These are phyloP conservation scores for Macquaria australasica DNA, from an alignment of 2,113 vertebrate species.

Conservation along the genomic window DNA sequence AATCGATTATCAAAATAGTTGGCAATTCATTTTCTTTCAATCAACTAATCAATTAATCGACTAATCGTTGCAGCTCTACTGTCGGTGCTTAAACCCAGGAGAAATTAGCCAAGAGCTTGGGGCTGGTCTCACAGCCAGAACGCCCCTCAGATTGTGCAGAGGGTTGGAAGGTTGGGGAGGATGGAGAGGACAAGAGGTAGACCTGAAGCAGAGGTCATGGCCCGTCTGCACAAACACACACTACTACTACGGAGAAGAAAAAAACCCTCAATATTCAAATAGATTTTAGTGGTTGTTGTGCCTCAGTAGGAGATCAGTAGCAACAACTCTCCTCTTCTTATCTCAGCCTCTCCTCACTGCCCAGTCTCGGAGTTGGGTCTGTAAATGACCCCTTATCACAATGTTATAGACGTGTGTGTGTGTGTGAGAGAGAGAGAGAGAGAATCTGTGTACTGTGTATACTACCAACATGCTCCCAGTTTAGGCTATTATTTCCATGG, in stretches of 20 bases:
- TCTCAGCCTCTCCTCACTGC: conserved; percentile 23
- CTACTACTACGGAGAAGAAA: neutral
- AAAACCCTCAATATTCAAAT: neutral
- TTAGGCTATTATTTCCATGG: conserved; percentile 43
- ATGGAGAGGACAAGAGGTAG: conserved; percentile 5
- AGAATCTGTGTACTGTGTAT: conserved; percentile 66
- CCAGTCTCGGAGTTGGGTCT: conserved; percentile 58
- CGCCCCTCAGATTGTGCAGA: conserved; percentile 25
- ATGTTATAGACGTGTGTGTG: conserved; percentile 37
- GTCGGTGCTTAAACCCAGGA: neutral
- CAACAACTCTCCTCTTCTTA: neutral
- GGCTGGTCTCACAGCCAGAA: neutral
- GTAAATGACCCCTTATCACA: conserved; percentile 46
- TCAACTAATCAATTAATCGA: too few species aligned
- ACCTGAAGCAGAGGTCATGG: neutral
- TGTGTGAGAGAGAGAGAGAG: conserved; percentile 26
- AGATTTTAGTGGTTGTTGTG: too few species aligned
- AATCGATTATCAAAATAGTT: too few species aligned
- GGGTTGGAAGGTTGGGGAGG: neutral
- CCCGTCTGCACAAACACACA: neutral
- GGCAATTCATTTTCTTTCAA: too few species aligned
- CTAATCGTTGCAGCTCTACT: too few species aligned
- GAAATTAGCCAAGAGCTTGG: neutral
- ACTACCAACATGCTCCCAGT: conserved; percentile 55
- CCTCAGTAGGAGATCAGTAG: neutral